Percentiles rank a stretch among this genome's conserved stretches.
phyloP scores from a whole-genome alignment of 2,888 invertebrate genomes.

The Tenodera sinensis region DNA sequence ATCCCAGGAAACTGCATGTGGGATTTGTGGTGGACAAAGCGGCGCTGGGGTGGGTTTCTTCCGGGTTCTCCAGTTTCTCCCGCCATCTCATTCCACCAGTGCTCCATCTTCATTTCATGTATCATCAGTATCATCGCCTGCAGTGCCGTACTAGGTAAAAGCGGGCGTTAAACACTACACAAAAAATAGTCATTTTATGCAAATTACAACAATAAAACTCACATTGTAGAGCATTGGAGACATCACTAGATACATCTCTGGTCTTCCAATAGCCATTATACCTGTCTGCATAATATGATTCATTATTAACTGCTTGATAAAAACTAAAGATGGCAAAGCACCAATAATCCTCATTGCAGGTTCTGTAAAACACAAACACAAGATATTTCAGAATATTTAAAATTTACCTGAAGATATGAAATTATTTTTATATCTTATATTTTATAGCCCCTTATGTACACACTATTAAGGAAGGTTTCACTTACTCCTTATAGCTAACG shows the following conservation, averaged over 20 bases:
- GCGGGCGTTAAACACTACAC: too few species aligned
- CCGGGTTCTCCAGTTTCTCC: too few species aligned
- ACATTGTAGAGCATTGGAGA: not conserved
- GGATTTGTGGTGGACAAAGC: too few species aligned
- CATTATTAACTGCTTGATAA: not conserved
- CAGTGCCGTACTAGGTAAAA: too few species aligned
- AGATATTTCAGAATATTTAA: not conserved
- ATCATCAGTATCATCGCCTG: too few species aligned
- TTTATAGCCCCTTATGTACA: too few species aligned
- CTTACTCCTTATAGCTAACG: too few species aligned
- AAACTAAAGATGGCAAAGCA: slow-evolving; percentile 13
- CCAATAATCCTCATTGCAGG: not conserved
- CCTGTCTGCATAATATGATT: not conserved
- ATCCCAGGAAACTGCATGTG: too few species aligned
- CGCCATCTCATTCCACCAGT: too few species aligned
- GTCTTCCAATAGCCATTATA: not conserved
- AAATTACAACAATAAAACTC: slow-evolving; percentile 14
- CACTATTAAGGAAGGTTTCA: too few species aligned
- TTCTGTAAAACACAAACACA: slow-evolving; percentile 2
- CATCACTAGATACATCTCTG: not conserved
- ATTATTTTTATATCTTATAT: not conserved
- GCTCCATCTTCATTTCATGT: too few species aligned
- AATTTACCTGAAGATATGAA: not conserved
- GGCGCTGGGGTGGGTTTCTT: too few species aligned
- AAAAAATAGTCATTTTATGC: not conserved